phyloP scores from a whole-genome alignment of 2,113 vertebrate genomes.

The Gymnorhina tibicen region DNA sequence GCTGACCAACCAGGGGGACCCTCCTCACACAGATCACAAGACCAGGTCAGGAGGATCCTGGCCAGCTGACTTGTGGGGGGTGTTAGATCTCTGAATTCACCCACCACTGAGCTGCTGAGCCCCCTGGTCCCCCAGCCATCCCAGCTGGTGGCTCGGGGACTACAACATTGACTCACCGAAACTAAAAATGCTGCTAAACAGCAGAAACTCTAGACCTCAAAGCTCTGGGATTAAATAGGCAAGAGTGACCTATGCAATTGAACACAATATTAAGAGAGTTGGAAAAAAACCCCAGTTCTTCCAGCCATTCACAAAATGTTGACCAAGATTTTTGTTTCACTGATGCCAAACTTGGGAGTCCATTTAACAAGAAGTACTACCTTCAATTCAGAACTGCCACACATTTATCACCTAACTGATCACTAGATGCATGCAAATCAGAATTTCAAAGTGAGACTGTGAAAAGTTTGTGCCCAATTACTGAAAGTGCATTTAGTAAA shows the following conservation, averaged over 20 bases:
- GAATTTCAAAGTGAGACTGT: neutral
- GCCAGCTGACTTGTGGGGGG: too few relatives aligned
- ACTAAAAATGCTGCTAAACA: neutral
- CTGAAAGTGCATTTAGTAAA: neutral
- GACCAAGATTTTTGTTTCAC: neutral
- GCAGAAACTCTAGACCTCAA: neutral
- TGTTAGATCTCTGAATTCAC: too few relatives aligned
- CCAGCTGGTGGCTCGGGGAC: too few relatives aligned
- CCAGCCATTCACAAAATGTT: neutral
- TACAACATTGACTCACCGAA: neutral
- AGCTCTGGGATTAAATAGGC: neutral
- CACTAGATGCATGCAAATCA: neutral
- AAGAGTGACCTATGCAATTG: neutral
- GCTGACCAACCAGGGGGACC: too few relatives aligned
- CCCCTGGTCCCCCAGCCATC: too few relatives aligned
- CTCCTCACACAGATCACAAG: too few relatives aligned
- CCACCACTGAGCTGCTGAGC: too few relatives aligned
- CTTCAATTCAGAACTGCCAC: neutral
- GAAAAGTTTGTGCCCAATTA: neutral
- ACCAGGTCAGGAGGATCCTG: too few relatives aligned
- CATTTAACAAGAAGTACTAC: neutral
- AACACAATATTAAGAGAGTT: neutral
- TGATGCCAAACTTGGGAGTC: neutral
- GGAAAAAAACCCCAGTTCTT: neutral
- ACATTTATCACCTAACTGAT: neutral